Percentiles rank a stretch among this genome's conserved stretches.
Evolutionary conservation across 2,888 invertebrate species (phyloP).

Genomic region (Rhodophaea formosa): DNA sequence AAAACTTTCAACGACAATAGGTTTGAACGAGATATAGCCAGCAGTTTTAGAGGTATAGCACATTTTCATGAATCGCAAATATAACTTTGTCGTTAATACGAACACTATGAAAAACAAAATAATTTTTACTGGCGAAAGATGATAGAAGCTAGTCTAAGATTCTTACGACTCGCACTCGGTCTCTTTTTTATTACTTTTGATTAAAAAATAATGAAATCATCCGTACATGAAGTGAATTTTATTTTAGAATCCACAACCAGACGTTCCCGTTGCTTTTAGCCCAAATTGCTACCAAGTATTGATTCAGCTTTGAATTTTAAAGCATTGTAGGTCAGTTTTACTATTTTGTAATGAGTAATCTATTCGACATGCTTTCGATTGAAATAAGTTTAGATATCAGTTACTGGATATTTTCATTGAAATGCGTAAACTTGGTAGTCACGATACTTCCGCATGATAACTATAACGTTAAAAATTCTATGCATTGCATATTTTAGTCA

Average conservation of each 20-base stretch:
- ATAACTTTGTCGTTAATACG: too few species aligned
- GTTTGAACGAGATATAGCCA: too few species aligned
- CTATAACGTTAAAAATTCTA: background rate
- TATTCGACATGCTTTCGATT: conserved; percentile 18
- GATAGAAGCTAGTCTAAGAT: too few species aligned
- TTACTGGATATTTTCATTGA: conserved; percentile 14
- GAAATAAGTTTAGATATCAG: background rate
- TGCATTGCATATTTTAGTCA: background rate
- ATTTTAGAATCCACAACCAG: background rate
- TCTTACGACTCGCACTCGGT: too few species aligned
- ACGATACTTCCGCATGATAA: background rate
- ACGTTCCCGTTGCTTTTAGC: conserved; percentile 10
- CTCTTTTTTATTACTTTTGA: too few species aligned
- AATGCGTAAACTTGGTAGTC: background rate
- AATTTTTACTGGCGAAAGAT: too few species aligned
- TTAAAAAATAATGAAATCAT: too few species aligned
- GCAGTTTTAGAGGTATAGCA: too few species aligned
- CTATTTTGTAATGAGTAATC: conserved; percentile 23
- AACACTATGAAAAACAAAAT: too few species aligned
- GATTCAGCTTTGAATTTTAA: conserved; percentile 22
- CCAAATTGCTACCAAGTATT: conserved; percentile 24
- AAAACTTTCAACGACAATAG: too few species aligned
- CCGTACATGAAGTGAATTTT: too few species aligned
- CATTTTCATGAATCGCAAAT: too few species aligned
- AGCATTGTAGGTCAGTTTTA: conserved; percentile 26